These are phyloP conservation scores for Cichladusa arquata DNA, from an alignment of 2,113 vertebrate genomes.

Conservation along the genomic window DNA sequence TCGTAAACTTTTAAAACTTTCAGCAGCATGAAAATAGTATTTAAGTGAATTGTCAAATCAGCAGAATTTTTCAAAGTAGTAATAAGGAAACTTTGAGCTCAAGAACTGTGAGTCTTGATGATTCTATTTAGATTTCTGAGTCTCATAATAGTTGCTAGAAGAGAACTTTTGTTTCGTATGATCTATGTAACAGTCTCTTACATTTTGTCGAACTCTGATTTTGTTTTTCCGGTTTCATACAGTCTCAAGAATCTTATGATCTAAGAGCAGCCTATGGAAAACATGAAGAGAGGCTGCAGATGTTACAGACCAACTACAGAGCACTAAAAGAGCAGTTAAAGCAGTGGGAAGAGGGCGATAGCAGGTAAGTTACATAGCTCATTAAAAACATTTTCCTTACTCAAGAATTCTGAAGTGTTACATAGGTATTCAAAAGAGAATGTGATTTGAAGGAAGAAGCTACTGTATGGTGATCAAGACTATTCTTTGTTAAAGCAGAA, in stretches of 20 bases:
- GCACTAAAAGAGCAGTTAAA: constrained; percentile 85
- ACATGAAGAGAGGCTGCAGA: constrained; percentile 79
- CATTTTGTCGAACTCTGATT: constrained; percentile 9
- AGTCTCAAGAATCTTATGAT: constrained; percentile 85
- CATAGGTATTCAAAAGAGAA: constrained; percentile 47
- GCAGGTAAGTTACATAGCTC: constrained; percentile 81
- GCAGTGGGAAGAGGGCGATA: constrained; percentile 78
- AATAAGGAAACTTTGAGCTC: background rate
- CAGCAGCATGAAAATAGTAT: background rate
- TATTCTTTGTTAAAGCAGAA: constrained; percentile 9
- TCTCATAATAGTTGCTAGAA: background rate
- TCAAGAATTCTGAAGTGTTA: constrained; percentile 52
- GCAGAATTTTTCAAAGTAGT: background rate
- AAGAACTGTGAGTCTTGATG: background rate
- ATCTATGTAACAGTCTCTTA: background rate
- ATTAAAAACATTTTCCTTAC: constrained; percentile 61
- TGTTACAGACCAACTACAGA: constrained; percentile 89
- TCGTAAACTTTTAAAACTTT: background rate
- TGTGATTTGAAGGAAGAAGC: constrained; percentile 37
- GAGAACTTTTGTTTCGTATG: background rate
- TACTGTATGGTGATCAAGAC: background rate
- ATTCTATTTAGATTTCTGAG: background rate
- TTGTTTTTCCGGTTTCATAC: constrained; percentile 63
- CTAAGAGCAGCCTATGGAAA: constrained; percentile 83
- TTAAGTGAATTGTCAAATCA: background rate